A percentile compares a stretch with the other conserved stretches of the same genome.
Evolutionary conservation across 2,888 invertebrate species (phyloP).

Genomic region (Drosophila borborema): DNA sequence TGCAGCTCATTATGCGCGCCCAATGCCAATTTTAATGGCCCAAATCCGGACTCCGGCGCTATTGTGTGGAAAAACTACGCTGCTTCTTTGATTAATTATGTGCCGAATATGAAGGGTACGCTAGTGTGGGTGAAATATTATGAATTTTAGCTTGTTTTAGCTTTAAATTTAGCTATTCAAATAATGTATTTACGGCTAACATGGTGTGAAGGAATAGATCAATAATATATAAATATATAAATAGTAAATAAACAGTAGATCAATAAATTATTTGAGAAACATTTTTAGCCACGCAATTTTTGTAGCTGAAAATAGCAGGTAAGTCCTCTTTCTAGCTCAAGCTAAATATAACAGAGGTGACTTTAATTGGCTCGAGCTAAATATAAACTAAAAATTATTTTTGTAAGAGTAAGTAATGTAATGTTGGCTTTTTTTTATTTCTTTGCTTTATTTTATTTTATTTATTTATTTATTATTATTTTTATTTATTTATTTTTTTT

Average conservation of each 20-base stretch:
- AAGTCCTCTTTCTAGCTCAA: background rate
- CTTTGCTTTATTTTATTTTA: too few species aligned
- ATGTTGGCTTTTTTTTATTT: too few species aligned
- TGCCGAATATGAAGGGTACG: slow-evolving; percentile 59
- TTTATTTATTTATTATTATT: too few species aligned
- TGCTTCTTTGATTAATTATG: slow-evolving; percentile 76
- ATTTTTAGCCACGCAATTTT: background rate
- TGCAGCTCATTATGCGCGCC: slow-evolving; percentile 71
- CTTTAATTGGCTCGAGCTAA: background rate
- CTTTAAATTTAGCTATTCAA: background rate
- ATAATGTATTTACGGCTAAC: background rate
- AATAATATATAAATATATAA: too few species aligned
- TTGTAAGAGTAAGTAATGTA: too few species aligned
- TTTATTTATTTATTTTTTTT: too few species aligned
- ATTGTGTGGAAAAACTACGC: slow-evolving; percentile 52
- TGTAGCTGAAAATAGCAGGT: background rate
- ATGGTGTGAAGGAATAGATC: too few species aligned
- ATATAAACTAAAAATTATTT: background rate
- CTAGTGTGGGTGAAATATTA: background rate
- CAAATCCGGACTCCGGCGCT: slow-evolving; percentile 57
- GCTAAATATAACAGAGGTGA: background rate
- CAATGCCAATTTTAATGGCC: slow-evolving; percentile 70
- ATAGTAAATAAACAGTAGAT: too few species aligned
- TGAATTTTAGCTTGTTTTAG: slow-evolving; percentile 6
- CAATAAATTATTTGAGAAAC: too few species aligned